A percentile compares a stretch with the other conserved stretches of the same genome.
Evolutionary conservation across 2,888 invertebrate genomes (phyloP).

Genomic region (Apeira syringaria): DNA sequence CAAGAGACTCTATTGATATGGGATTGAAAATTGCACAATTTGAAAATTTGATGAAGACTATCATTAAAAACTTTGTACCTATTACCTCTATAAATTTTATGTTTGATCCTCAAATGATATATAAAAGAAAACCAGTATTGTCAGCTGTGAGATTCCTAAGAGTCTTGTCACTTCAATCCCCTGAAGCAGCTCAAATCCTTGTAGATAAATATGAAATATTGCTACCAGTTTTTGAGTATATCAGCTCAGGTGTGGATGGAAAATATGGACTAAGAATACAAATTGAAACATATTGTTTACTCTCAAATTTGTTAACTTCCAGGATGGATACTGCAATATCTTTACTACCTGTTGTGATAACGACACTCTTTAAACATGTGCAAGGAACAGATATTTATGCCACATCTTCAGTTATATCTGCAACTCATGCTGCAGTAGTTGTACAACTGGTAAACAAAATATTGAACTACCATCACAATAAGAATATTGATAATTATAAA

Average conservation of each 20-base stretch:
- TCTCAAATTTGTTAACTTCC: constrained; percentile 81
- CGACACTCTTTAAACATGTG: constrained; percentile 83
- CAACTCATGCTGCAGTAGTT: constrained; percentile 83
- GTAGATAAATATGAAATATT: constrained; percentile 81
- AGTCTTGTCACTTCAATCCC: constrained; percentile 86
- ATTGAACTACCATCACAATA: constrained; percentile 42
- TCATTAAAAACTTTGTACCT: constrained; percentile 85
- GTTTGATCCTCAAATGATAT: constrained; percentile 71
- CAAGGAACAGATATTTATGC: constrained; percentile 78
- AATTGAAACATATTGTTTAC: constrained; percentile 85
- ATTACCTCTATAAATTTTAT: constrained; percentile 56
- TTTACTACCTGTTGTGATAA: constrained; percentile 81
- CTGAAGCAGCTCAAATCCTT: constrained; percentile 77
- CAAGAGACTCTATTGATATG: constrained; percentile 89
- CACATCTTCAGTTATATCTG: constrained; percentile 73
- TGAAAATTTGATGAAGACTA: constrained; percentile 85
- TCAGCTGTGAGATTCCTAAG: constrained; percentile 89
- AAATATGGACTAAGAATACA: constrained; percentile 83
- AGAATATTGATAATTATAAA: constrained; percentile 50
- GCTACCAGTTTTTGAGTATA: constrained; percentile 79
- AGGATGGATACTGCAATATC: constrained; percentile 69
- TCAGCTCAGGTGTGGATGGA: constrained; percentile 77
- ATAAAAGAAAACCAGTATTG: constrained; percentile 86
- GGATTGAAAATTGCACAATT: constrained; percentile 85
- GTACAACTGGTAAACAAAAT: constrained; percentile 69